A percentile compares a stretch with the other conserved stretches of the same genome.
Conservation (phyloP, 2,888 invertebrate species). For the Erebia epiphron region DNA sequence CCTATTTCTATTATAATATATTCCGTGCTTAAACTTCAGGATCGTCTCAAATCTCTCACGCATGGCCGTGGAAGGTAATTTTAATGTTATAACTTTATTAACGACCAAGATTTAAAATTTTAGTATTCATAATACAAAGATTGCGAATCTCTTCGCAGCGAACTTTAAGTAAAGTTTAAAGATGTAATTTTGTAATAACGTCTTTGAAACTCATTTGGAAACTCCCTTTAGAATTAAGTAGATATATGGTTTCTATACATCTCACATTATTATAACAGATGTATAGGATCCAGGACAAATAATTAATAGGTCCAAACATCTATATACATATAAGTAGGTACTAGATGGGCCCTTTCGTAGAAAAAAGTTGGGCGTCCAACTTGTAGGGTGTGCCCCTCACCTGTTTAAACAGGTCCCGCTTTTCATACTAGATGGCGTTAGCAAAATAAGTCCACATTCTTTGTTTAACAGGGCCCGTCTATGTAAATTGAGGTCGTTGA, state of each 20-base stretch:
- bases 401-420: too few relatives aligned
- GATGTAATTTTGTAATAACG: slow-evolving; percentile 24
- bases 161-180: slow-evolving; percentile 24
- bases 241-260: not conserved
- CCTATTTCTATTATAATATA: too few relatives aligned
- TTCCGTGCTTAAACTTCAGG: not conserved
- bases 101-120: slow-evolving; percentile 5
- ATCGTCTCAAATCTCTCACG: slow-evolving; percentile 2
- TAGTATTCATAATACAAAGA: slow-evolving; percentile 16
- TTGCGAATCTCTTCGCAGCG: not conserved
- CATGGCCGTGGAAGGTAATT: not conserved
- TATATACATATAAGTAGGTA: too few relatives aligned
- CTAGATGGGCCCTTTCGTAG: too few relatives aligned
- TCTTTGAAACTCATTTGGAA: slow-evolving; percentile 20
- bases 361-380: too few relatives aligned
- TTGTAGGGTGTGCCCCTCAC: too few relatives aligned
- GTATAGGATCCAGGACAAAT: too few relatives aligned
- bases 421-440: too few relatives aligned
- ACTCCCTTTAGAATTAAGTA: not conserved
- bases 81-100: slow-evolving; percentile 7
- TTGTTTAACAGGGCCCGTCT: too few relatives aligned
- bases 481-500: too few relatives aligned
- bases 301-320: too few relatives aligned
- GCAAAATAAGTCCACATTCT: too few relatives aligned
- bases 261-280: not conserved